Base-by-base conservation (phyloP, 2,113 vertebrate species). In the Circaetus cinerascens region DNA sequence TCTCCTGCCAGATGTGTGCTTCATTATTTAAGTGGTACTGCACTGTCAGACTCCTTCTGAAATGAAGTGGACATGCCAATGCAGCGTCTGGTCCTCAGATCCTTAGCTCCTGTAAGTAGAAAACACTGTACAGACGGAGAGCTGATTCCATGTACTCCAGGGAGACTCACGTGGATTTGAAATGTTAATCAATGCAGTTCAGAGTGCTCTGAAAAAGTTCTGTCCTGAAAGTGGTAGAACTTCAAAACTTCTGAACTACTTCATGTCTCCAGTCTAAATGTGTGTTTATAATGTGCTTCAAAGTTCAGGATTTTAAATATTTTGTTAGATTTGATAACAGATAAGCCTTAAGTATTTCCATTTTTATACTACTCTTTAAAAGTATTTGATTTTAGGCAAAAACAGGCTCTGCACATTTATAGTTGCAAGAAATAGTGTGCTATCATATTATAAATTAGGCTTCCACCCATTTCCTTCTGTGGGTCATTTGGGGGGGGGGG, bases 1-100 rank as follows among this genome's bases (percentile, higher is more conserved):
- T 96, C 81, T 95, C 90, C 74, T 75, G 74, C 94, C 94, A 97
- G 96, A 98, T 97, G 96, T 97, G 96, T 91, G 62, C 94, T 97
- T 96, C 95, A 97, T 98, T 98, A 97, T 97, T 97, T 93, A 95
- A 87, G 88, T 93, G 95, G 88, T 94, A 79, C 62, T 15, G 45
- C 95, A 94, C 96, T 96, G 97, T 97, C 88, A 98, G 95, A 79
- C 91, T 96, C 91, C 93, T 95, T 30, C 91, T 94, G 95, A 95
- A 97, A 85, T 83, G 88, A 81, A 92, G 94, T 97, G 95, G 96
- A 97, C 97, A 93, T 76, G 93, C 94, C 96, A 96, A 60, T 72
- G 92, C 93, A 96, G 76, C 64, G 92, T 96, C 95, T 94, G 94
- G 72, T 32, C 74, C 91, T 95, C 84, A 76, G 30, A 87, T 96